Conservation (phyloP, 2,888 invertebrate genomes). For the Merodon equestris region DNA sequence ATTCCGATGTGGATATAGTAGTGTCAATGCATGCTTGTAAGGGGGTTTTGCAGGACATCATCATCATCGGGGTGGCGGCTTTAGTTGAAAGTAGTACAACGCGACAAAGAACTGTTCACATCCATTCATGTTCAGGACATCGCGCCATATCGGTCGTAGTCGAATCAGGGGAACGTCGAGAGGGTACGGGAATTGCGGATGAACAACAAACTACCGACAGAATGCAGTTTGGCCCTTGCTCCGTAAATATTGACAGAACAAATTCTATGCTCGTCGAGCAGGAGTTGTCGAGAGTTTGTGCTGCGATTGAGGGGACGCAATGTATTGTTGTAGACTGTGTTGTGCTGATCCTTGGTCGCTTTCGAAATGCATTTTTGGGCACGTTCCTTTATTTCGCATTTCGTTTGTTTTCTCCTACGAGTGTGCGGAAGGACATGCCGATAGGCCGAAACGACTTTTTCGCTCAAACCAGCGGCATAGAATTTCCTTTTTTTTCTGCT, state of each 20-base stretch:
- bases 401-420: not conserved
- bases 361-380: slow-evolving; percentile 35
- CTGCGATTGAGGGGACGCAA: no score
- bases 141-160: no score
- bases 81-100: no score
- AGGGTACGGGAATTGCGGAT: slow-evolving; percentile 3
- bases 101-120: not conserved
- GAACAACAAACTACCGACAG: slow-evolving; percentile 47
- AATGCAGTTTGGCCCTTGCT: slow-evolving; percentile 64
- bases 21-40: no score
- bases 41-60: not conserved
- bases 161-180: not conserved
- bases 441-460: not conserved
- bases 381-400: slow-evolving; percentile 11
- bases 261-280: slow-evolving; percentile 31
- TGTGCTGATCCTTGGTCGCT: slow-evolving; percentile 43
- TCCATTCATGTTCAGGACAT: no score
- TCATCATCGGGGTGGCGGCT: no score
- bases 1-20: slow-evolving; percentile 3
- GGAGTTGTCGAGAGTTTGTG: no score
- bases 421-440: slow-evolving; percentile 1
- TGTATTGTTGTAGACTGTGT: slow-evolving; percentile 33
- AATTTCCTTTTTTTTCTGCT: slow-evolving; percentile 6
- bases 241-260: slow-evolving; percentile 63
- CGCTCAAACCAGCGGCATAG: slow-evolving; percentile 1